Evolutionary conservation across 1,140 invertebrate species (phyloP), one percentile per base, ranked within the genome.

Genomic region (Calephelis nemesis): DNA sequence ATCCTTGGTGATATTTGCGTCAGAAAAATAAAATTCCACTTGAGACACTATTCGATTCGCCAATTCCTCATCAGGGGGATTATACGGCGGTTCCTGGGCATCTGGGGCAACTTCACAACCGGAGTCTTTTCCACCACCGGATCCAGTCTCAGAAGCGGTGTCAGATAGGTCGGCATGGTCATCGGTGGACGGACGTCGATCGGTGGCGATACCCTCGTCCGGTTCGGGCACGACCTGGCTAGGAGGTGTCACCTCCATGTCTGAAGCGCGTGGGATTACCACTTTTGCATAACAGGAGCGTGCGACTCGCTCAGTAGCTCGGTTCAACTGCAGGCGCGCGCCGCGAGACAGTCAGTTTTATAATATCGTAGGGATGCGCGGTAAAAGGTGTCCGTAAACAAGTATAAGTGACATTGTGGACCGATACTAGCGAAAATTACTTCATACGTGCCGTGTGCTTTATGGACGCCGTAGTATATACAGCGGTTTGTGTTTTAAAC

Each of bases 11-110:
- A 99, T 97, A 83, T 98, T 98, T 13, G 96, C 97, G 85, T 99
- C 97, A 67, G 97, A 98, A 85, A 99, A 98, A 88, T 98, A 98
- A 85, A 97, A 98, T 90, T 98, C 97, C 7, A 98, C 97, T 84
- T 97, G 96, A 49, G 95, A 93, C 49, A 97, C 94, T 69, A 98
- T 97, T 73, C 95, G 94, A 39, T 95, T 93, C 1, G 95, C 94
- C 19, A 96, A 84, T 75, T 97, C 96, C 5, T 96, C 96, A 67
- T 93, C 94, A 3, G 95, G 95, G 45, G 93, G 93, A 5, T 87
- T 88, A 82, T 93, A 93, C 4, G 93, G 93, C 5, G 93, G 92
- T 75, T 93, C 93, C 70, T 92, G 91, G 9, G 81, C 39, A 48
- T 93, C 93, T 50, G 92, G 85, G 60, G 93, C 93, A 39, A 94